These are phyloP conservation scores for Drosophila pachea DNA, from an alignment of 1,140 invertebrate species.

Conservation along the genomic window DNA sequence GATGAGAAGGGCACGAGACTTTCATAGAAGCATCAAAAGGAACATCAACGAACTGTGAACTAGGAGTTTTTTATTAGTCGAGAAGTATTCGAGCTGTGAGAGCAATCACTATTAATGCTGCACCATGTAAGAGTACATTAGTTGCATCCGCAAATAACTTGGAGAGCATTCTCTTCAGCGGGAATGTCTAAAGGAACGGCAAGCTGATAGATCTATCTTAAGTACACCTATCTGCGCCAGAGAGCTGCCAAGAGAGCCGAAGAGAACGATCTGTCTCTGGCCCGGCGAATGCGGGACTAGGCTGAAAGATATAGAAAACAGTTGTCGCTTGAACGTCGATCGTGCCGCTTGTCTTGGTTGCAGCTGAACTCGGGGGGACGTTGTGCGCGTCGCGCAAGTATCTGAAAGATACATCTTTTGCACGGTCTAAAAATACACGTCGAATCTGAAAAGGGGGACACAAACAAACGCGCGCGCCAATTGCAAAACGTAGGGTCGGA, in stretches of 20 bases:
- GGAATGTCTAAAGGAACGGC: not conserved
- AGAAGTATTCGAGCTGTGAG: too few relatives aligned
- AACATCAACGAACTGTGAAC: too few relatives aligned
- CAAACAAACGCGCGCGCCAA: slow-evolving; percentile 61
- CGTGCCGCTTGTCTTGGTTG: slow-evolving; percentile 48
- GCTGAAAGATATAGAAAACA: slow-evolving; percentile 38
- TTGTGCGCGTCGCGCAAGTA: slow-evolving; percentile 32
- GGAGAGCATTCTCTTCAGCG: not conserved
- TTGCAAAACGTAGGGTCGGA: slow-evolving; percentile 49
- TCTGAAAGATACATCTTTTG: slow-evolving; percentile 64
- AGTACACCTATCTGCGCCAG: slow-evolving; percentile 1
- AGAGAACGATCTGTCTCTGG: slow-evolving; percentile 15
- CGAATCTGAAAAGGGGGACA: slow-evolving; percentile 44
- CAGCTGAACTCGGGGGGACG: slow-evolving; percentile 26
- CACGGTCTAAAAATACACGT: slow-evolving; percentile 56
- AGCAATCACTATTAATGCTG: not conserved
- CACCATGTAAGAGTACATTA: not conserved
- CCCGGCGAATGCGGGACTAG: slow-evolving; percentile 13
- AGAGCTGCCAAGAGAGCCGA: slow-evolving; percentile 27
- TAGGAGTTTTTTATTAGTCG: too few relatives aligned
- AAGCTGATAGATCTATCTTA: slow-evolving; percentile 10
- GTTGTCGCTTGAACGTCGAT: slow-evolving; percentile 66
- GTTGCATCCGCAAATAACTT: not conserved
- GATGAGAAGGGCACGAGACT: too few relatives aligned
- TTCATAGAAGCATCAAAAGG: too few relatives aligned